phyloP scores from a whole-genome alignment of 2,888 invertebrate species.

The Elegia similella region DNA sequence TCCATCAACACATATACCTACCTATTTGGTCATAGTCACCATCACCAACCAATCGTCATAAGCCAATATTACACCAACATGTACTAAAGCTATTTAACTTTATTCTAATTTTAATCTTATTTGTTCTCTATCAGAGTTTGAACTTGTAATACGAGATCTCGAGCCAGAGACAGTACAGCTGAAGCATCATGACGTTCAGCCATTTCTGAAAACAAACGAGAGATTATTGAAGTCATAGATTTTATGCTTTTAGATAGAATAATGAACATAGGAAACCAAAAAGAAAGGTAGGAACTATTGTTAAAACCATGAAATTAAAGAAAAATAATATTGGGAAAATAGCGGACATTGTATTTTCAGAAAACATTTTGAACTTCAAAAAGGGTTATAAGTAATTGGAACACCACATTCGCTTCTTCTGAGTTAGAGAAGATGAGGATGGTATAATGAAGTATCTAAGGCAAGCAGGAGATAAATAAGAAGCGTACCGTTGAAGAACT shows the following conservation, averaged over 20 bases:
- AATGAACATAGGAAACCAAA: too few species aligned
- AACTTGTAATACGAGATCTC: conserved; percentile 93
- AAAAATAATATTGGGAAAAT: too few species aligned
- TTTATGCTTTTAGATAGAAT: too few species aligned
- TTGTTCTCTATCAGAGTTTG: conserved; percentile 96
- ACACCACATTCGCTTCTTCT: too few species aligned
- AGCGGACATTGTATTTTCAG: too few species aligned
- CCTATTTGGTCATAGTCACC: background rate
- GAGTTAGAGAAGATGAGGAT: too few species aligned
- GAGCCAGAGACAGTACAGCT: conserved; percentile 89
- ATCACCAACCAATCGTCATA: background rate
- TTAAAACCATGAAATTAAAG: too few species aligned
- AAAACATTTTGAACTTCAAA: too few species aligned
- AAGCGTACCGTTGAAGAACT: conserved; percentile 95
- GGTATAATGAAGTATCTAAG: too few species aligned
- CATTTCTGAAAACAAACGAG: conserved; percentile 88
- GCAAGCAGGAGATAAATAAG: background rate
- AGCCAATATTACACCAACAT: background rate
- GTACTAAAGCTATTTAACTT: conserved; percentile 15
- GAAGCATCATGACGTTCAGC: conserved; percentile 95
- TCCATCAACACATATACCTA: background rate
- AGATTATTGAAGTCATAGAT: background rate
- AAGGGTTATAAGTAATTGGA: too few species aligned
- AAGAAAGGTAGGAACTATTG: too few species aligned
- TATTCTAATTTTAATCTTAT: conserved; percentile 64